Evolutionary conservation across 2,888 invertebrate species (phyloP), one percentile per base, ranked within the genome.

Genomic region (Priocnemis perturbator): DNA sequence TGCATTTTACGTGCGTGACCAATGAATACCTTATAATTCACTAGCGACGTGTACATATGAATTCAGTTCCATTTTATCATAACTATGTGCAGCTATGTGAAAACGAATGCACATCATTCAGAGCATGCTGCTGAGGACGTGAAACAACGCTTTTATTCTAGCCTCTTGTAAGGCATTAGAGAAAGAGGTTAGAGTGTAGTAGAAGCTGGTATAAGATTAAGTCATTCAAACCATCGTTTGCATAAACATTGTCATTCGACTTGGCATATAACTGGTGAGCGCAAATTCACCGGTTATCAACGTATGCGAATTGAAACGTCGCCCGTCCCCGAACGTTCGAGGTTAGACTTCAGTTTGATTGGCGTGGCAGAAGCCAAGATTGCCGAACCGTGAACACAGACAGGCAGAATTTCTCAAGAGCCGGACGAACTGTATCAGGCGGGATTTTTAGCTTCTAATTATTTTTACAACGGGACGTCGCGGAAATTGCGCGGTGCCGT

Each of bases 321-420:
- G 37, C 37, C 7, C 11, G 14, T 37, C 11, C 37, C n/a, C 14
- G 14, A 50, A 21, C 21, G 30, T 37, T 19, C 47, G 70, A 85
- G 87, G 87, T 87, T 87, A 87, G 73, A 78, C 78, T 61, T 66
- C 44, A 77, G 72, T 83, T 82, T 86, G 87, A 87, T 86, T 87
- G 88, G 86, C 87, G 87, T 88, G 86, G 83, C 78, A 87, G 83
- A 85, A 88, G 87, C 85, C 88, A 87, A 76, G 77, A 81, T 83
- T 76, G 74, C 56, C 58, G 57, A 74, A 86, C 87, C 88, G 87
- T 88, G 88, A 87, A 84, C 77, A 83, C 86, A 87, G 87, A 84
- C 86, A 81, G 78, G 79, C 69, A 78, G 71, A 83, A 78, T 82
- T 74, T 81, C 81, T 85, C 81, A 72, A 77, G 78, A 86, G 72